Conservation (phyloP, 2,888 invertebrate genomes). For the Troides aeacus region DNA sequence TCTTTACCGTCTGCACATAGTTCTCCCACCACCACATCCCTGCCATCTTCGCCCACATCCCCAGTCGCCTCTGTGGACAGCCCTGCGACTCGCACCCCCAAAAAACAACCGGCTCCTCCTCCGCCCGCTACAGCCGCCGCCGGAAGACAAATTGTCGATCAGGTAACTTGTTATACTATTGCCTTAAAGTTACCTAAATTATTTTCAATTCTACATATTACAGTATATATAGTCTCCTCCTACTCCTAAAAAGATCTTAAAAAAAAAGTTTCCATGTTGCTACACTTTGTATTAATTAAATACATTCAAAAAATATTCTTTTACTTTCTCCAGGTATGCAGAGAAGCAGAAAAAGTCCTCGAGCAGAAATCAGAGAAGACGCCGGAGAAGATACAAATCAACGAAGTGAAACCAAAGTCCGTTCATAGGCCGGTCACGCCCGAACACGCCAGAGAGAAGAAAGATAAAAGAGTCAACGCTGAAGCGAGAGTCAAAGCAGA, state of each 20-base stretch:
- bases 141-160: slow-evolving; percentile 58
- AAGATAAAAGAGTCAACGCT: background rate
- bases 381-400: slow-evolving; percentile 40
- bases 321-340: slow-evolving; percentile 55
- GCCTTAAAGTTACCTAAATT: background rate
- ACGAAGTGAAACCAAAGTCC: slow-evolving; percentile 45
- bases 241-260: background rate
- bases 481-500: slow-evolving; percentile 23
- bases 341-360: slow-evolving; percentile 71
- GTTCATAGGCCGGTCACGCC: slow-evolving; percentile 34
- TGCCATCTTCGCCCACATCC: slow-evolving; percentile 41
- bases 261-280: background rate
- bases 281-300: background rate
- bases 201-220: background rate
- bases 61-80: slow-evolving; percentile 33
- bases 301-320: background rate
- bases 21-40: slow-evolving; percentile 19
- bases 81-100: slow-evolving; percentile 36
- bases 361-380: slow-evolving; percentile 53
- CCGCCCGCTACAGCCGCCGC: slow-evolving; percentile 68
- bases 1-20: slow-evolving; percentile 11
- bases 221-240: background rate
- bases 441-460: slow-evolving; percentile 35
- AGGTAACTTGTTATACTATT: slow-evolving; percentile 42
- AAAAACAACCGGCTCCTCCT: slow-evolving; percentile 81